These are phyloP conservation scores for Prunella strophiata DNA, from an alignment of 2,797 vertebrate species.

Conservation along the genomic window DNA sequence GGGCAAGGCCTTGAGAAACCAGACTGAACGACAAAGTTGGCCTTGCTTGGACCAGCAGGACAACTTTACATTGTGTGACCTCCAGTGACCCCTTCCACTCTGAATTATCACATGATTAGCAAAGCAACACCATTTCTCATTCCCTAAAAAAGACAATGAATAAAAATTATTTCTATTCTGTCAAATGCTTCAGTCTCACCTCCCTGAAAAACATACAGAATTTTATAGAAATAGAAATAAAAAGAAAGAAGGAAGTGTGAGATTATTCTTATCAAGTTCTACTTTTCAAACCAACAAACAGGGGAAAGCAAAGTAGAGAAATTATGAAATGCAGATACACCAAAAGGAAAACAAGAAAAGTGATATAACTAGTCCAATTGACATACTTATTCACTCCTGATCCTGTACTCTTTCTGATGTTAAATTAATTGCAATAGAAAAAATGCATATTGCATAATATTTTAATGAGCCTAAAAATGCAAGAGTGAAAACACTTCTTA, in stretches of 20 bases:
- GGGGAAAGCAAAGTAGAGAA: not conserved
- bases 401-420: not conserved
- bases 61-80: not conserved
- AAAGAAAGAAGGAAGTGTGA: not conserved
- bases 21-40: not conserved
- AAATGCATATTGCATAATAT: not conserved
- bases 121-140: not conserved
- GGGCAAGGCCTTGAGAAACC: not conserved
- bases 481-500: not conserved
- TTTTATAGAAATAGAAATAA: not conserved
- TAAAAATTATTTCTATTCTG: not conserved
- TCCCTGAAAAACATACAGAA: not conserved
- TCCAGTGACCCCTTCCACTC: not conserved
- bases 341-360: not conserved
- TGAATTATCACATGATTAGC: not conserved
- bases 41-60: not conserved
- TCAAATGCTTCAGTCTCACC: not conserved
- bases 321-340: not conserved
- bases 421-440: not conserved
- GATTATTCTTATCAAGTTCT: not conserved
- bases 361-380: not conserved
- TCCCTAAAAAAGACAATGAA: not conserved
- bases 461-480: slow-evolving; percentile 7
- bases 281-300: not conserved
- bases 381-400: not conserved